A percentile compares a stretch with the other conserved stretches of the same genome.
phyloP scores from a whole-genome alignment of 2,888 invertebrate genomes.

The Ochlodes sylvanus region DNA sequence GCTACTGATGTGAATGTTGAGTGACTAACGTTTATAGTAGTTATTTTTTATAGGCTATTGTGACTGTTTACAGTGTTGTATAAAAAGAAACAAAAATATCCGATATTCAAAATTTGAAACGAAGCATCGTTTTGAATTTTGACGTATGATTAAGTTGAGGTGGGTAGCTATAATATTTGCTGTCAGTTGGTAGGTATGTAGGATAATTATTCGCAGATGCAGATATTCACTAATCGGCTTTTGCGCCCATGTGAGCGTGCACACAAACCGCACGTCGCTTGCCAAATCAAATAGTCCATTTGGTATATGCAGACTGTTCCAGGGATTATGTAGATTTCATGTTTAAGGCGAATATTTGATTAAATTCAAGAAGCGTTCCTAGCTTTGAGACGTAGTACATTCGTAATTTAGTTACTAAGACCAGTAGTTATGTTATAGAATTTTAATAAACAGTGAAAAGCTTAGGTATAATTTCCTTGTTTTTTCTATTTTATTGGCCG shows the following conservation, averaged over 20 bases:
- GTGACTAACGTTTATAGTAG: not conserved
- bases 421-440: not conserved
- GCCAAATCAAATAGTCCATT: conserved; percentile 31
- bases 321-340: conserved; percentile 21
- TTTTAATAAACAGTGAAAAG: too few relatives aligned
- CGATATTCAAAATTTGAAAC: not conserved
- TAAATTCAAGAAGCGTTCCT: conserved; percentile 1
- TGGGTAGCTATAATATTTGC: not conserved
- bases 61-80: too few relatives aligned
- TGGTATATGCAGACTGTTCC: conserved; percentile 19
- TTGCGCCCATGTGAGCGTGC: conserved; percentile 20
- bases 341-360: conserved; percentile 8
- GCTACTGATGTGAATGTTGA: not conserved
- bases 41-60: too few relatives aligned
- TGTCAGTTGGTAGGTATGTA: not conserved
- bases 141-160: not conserved
- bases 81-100: too few relatives aligned
- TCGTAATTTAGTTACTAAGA: not conserved
- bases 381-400: not conserved
- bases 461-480: too few relatives aligned
- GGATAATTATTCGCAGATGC: conserved; percentile 20
- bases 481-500: too few relatives aligned
- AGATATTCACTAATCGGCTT: conserved; percentile 34
- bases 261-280: conserved; percentile 21
- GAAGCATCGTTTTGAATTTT: not conserved